phyloP scores from a whole-genome alignment of 2,888 invertebrate genomes.

The Didymodactylos carnosus region DNA sequence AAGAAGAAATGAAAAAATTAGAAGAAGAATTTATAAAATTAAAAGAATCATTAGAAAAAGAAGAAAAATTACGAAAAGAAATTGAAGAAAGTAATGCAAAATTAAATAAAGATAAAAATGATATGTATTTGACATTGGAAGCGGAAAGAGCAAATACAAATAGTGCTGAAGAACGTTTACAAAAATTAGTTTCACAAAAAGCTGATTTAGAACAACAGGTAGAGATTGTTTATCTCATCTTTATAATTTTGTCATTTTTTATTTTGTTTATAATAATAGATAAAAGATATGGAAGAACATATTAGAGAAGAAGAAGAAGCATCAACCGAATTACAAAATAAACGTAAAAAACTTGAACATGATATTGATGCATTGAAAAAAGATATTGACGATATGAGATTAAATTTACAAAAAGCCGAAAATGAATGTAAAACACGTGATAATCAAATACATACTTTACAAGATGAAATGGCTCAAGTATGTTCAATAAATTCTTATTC shows the following conservation, averaged over 20 bases:
- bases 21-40: conserved; percentile 89
- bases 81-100: conserved; percentile 78
- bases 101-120: conserved; percentile 65
- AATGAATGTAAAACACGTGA: conserved; percentile 16
- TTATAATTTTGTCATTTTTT: no score
- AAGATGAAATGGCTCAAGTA: conserved; percentile 51
- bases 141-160: conserved; percentile 69
- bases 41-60: conserved; percentile 75
- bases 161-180: conserved; percentile 75
- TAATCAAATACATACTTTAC: conserved; percentile 16
- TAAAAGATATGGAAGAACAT: conserved; percentile 84
- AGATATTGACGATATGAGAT: conserved; percentile 85
- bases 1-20: conserved; percentile 86
- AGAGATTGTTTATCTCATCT: no score
- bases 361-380: conserved; percentile 84
- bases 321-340: conserved; percentile 73
- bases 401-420: conserved; percentile 42
- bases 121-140: conserved; percentile 64
- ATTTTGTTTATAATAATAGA: no score
- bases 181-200: conserved; percentile 84
- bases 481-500: no score
- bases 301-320: conserved; percentile 90
- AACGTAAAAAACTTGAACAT: conserved; percentile 88
- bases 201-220: conserved; percentile 79
- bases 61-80: conserved; percentile 88